Conservation (phyloP, 2,113 vertebrate species). For the Clinocottus analis region DNA sequence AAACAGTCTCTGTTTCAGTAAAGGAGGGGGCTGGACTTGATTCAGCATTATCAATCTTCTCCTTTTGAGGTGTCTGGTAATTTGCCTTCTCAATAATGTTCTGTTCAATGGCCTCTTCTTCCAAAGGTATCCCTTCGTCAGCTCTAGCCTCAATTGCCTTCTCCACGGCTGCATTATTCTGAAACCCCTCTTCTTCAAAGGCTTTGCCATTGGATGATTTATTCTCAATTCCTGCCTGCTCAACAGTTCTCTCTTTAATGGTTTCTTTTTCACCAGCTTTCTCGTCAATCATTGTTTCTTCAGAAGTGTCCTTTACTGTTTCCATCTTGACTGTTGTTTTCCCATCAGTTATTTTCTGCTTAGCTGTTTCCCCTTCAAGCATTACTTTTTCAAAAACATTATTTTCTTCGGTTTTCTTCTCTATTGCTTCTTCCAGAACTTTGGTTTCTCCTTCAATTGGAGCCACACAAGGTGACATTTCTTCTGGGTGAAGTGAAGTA, state of each 20-base stretch:
- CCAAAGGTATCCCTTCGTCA: slow-evolving; percentile 20
- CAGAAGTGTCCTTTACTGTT: slow-evolving; percentile 2
- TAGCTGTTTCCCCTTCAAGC: neutral
- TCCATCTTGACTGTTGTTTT: slow-evolving; percentile 18
- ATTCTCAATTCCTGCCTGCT: slow-evolving; percentile 17
- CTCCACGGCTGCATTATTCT: slow-evolving; percentile 6
- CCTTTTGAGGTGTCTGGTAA: slow-evolving; percentile 30
- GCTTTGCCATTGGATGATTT: slow-evolving; percentile 28
- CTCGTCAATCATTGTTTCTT: neutral
- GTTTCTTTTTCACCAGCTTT: slow-evolving; percentile 21
- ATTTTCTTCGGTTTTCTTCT: slow-evolving; percentile 5
- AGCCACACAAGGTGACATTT: slow-evolving; percentile 3
- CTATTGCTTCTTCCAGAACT: slow-evolving; percentile 7
- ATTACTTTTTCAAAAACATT: slow-evolving; percentile 15
- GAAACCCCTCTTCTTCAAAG: slow-evolving; percentile 35
- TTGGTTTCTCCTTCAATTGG: slow-evolving; percentile 13
- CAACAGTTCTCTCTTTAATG: neutral
- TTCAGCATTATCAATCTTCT: slow-evolving; percentile 19
- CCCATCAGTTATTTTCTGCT: slow-evolving; percentile 15
- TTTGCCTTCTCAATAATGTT: slow-evolving; percentile 22
- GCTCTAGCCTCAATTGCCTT: slow-evolving; percentile 33
- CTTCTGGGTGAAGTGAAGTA: neutral
- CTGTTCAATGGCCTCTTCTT: slow-evolving; percentile 35
- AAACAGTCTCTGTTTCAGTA: slow-evolving; percentile 28
- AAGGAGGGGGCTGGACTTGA: neutral